Base-by-base conservation (phyloP, 2,888 invertebrate genomes). In the Pterostichus madidus region DNA sequence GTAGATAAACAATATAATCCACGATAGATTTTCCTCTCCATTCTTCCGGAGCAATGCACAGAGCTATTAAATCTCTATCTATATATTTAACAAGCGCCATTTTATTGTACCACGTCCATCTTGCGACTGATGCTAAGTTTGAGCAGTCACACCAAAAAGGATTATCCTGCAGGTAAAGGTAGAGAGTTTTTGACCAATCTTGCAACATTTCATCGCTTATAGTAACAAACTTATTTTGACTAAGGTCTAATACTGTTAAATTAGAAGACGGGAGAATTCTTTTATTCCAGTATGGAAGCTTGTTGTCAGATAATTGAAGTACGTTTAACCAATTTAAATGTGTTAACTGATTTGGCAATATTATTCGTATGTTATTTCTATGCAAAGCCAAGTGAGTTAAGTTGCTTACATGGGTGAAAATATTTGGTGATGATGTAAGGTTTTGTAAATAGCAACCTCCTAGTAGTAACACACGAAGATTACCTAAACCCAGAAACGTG, bases 101-200 rank as follows among this genome's bases (percentile, higher is more conserved):
- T 7, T 6, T 64, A 8, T n/a, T 13, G n/a, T 13, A n/a, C 5
- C 91, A 1, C 1, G 8, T 83, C 91, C 91, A 91, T 46, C 88
- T 88, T 44, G 89, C 90, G 0, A 91, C 89, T 59, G 87, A 87
- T 85, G 90, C 90, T 90, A 91, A 91, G 24, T 2, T 24, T 0
- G 90, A 88, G 83, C 93, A 93, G 84, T 92, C 92, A 85, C 93
- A 93, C 35, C 90, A 88, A 84, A 93, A 92, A 0, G 92, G 90
- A 87, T 93, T 93, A 49, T 91, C 88, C 87, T 90, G 89, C 2
- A 93, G 84, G 83, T 92, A 90, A 24, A 93, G 88, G 68, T 89
- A 86, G 0, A 89, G 85, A 7, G 93, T 87, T 84, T 89, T 91
- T 46, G 88, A 87, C 32, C 93, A 91, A 86, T 93, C 93, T 85